Conservation (phyloP, 2,888 invertebrate genomes). For the Anoplius nigerrimus region DNA sequence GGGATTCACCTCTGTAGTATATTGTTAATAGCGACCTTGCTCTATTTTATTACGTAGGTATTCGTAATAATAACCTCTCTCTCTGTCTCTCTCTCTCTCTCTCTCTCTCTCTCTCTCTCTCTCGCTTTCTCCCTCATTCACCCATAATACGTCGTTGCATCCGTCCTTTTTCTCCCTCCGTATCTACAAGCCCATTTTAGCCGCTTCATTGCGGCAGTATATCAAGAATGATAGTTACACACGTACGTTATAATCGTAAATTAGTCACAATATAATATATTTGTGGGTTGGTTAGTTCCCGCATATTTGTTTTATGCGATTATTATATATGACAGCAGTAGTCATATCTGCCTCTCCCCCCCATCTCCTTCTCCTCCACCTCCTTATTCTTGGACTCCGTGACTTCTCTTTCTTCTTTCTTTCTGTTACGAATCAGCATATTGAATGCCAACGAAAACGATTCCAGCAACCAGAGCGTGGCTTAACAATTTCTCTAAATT, state of each 20-base stretch:
- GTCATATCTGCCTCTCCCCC: constrained; percentile 69
- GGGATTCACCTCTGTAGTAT: no score
- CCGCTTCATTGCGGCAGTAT: constrained; percentile 68
- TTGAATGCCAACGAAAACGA: not conserved
- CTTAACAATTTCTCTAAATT: no score
- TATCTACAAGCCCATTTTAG: constrained; percentile 57
- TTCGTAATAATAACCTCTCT: constrained; percentile 11
- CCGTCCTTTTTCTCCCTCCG: constrained; percentile 37
- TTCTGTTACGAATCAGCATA: not conserved
- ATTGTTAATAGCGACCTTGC: no score
- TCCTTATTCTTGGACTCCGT: constrained; percentile 16
- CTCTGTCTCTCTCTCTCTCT: constrained; percentile 17
- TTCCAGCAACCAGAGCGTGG: not conserved
- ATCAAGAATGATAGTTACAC: constrained; percentile 76
- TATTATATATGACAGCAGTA: constrained; percentile 75
- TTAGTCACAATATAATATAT: constrained; percentile 75
- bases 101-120: not conserved
- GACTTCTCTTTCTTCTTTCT: constrained; percentile 1
- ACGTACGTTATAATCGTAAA: constrained; percentile 76
- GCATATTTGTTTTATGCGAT: constrained; percentile 75
- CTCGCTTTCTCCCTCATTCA: not conserved
- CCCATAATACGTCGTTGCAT: constrained; percentile 10
- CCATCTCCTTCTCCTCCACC: constrained; percentile 29
- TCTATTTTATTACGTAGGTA: no score
- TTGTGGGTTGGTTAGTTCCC: constrained; percentile 71